Evolutionary conservation across 1,140 invertebrate genomes (phyloP).

Genomic region (Meloidogyne exigua): DNA sequence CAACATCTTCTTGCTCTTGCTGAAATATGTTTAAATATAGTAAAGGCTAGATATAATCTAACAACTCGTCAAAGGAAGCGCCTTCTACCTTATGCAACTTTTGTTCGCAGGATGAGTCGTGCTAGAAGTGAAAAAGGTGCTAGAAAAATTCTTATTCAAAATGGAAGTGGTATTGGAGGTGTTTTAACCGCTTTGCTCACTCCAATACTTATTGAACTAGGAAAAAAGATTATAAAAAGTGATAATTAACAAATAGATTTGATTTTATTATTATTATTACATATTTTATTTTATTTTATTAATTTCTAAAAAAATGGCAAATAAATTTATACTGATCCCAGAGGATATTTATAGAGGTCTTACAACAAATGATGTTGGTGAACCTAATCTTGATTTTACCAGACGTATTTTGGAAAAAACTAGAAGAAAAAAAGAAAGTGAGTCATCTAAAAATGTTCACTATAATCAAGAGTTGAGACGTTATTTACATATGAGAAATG

Average conservation of each 20-base stretch:
- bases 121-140: slow-evolving; percentile 28
- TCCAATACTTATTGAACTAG: slow-evolving; percentile 1
- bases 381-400: slow-evolving; percentile 1
- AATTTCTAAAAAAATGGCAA: no score
- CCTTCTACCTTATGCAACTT: slow-evolving; percentile 21
- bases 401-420: background rate
- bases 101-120: slow-evolving; percentile 20
- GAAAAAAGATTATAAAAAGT: no score
- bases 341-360: slow-evolving; percentile 23
- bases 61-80: slow-evolving; percentile 27
- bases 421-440: background rate
- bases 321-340: slow-evolving; percentile 19
- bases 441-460: background rate
- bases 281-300: no score
- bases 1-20: slow-evolving; percentile 14
- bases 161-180: slow-evolving; percentile 2
- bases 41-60: slow-evolving; percentile 15
- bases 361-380: background rate
- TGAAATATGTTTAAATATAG: slow-evolving; percentile 34
- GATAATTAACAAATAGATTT: no score
- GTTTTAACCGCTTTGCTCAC: background rate
- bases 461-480: slow-evolving; percentile 9
- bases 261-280: no score
- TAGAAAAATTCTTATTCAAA: background rate
- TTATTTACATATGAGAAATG: background rate